A percentile compares a stretch with the other conserved stretches of the same genome.
Conservation (phyloP, 2,888 invertebrate species). For the Agrotis segetum region DNA sequence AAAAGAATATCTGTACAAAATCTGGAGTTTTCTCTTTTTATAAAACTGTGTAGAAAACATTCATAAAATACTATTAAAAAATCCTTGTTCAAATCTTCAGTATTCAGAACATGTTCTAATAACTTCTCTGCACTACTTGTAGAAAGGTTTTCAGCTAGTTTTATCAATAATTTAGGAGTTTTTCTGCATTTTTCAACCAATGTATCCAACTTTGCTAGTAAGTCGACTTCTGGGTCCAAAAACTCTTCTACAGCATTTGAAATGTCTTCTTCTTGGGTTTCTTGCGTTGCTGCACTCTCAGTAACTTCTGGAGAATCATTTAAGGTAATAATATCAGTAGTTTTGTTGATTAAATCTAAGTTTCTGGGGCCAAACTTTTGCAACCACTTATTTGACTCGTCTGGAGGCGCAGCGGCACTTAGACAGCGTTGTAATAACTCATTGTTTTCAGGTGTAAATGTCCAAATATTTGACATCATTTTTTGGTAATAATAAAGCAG, state of each 20-base stretch:
- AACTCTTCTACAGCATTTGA: conserved; percentile 62
- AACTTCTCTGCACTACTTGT: conserved; percentile 69
- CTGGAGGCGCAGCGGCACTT: conserved; percentile 62
- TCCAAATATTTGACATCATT: conserved; percentile 75
- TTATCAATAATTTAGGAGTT: conserved; percentile 61
- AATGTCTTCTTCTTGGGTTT: conserved; percentile 34
- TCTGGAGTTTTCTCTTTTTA: conserved; percentile 73
- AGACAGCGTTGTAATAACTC: conserved; percentile 67
- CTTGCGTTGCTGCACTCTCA: conserved; percentile 1
- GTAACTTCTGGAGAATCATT: conserved; percentile 36
- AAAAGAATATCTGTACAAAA: conserved; percentile 74
- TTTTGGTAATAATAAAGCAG: not conserved
- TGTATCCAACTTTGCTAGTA: conserved; percentile 61
- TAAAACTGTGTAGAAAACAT: conserved; percentile 70
- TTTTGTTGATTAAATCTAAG: conserved; percentile 30
- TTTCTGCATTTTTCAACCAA: conserved; percentile 70
- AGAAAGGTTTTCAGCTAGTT: conserved; percentile 71
- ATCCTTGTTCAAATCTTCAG: conserved; percentile 44
- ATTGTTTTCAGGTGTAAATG: conserved; percentile 70
- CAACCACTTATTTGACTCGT: conserved; percentile 73
- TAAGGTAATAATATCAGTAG: conserved; percentile 20
- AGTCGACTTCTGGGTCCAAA: conserved; percentile 69
- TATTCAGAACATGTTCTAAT: conserved; percentile 69
- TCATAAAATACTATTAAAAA: conserved; percentile 68
- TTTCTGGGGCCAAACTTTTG: conserved; percentile 67